phyloP scores from a whole-genome alignment of 2,113 vertebrate species.

The Hemibagrus wyckioides region DNA sequence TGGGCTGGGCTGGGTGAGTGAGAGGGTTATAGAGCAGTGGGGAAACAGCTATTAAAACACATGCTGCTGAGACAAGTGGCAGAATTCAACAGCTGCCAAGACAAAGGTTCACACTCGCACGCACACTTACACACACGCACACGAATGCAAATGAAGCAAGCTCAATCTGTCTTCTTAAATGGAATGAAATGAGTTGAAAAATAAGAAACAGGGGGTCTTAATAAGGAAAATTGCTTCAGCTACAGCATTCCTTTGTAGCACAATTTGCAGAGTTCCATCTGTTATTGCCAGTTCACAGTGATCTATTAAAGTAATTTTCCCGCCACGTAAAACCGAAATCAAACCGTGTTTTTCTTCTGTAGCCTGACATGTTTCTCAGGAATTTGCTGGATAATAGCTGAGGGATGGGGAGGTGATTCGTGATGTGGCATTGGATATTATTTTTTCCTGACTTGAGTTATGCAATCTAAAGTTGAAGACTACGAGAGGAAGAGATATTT shows the following conservation, averaged over 20 bases:
- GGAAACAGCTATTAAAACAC: conserved; percentile 40
- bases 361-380: not conserved
- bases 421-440: not conserved
- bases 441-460: not conserved
- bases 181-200: conserved; percentile 21
- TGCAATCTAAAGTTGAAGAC: not conserved
- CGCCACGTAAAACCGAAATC: not conserved
- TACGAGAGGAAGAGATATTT: not conserved
- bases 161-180: conserved; percentile 31
- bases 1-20: not conserved
- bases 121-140: not conserved
- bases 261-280: not conserved
- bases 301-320: conserved; percentile 5
- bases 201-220: not conserved
- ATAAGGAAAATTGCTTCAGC: conserved; percentile 9
- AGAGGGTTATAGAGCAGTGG: conserved; percentile 19
- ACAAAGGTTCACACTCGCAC: not conserved
- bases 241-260: conserved; percentile 8
- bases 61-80: conserved; percentile 35
- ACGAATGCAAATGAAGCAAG: conserved; percentile 27
- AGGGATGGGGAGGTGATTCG: not conserved
- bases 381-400: not conserved
- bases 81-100: conserved; percentile 41
- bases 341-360: not conserved
- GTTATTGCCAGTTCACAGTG: not conserved